Base-by-base conservation (phyloP, 2,888 invertebrate genomes). In the Cybosia mesomella region DNA sequence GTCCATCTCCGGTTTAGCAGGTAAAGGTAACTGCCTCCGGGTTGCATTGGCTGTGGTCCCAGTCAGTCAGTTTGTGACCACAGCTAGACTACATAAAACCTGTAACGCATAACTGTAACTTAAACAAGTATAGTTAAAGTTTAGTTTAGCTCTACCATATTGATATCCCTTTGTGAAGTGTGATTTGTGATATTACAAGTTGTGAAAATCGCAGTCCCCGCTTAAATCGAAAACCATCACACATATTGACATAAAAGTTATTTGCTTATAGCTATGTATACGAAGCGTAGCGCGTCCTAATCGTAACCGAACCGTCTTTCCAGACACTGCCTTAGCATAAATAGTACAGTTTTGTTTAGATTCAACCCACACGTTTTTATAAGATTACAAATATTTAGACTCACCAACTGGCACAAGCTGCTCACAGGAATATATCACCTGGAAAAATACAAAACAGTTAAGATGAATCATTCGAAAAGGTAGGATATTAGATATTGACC, bases 361-460 rank as follows among this genome's bases (percentile, higher is more conserved):
- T 28, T 55, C 22, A 24, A 55, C 24, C 32, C 22, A 53, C 34
- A 21, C 15, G 18, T 36, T 32, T 15, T 4, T 28, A 55, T 60
- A 4, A 34, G 8, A 57, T 34, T 3, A 58, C 15, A 57, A 59
- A 63, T 58, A 55, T 55, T 34, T 18, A 53, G 32, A 87, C 89
- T 87, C 66, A 89, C 89, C 89, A 86, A 85, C 84, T 76, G 78
- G 78, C 83, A 63, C 75, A 71, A 72, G 71, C 70, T 70, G 72
- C 67, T 66, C 70, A 54, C 69, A 72, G 63, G 74, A 77, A 70
- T 72, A 64, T 75, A 64, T 76, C 80, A 86, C 87, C 87, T 88
- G 85, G 83, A 68, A 84, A 83, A 62, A 34, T 54, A 63, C 18
- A 63, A 63, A 63, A 53, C 0, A 54, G 54, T 36, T 36, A 22